These are phyloP conservation scores for Parasteatoda lunata DNA, from an alignment of 2,888 invertebrate genomes.

Conservation along the genomic window DNA sequence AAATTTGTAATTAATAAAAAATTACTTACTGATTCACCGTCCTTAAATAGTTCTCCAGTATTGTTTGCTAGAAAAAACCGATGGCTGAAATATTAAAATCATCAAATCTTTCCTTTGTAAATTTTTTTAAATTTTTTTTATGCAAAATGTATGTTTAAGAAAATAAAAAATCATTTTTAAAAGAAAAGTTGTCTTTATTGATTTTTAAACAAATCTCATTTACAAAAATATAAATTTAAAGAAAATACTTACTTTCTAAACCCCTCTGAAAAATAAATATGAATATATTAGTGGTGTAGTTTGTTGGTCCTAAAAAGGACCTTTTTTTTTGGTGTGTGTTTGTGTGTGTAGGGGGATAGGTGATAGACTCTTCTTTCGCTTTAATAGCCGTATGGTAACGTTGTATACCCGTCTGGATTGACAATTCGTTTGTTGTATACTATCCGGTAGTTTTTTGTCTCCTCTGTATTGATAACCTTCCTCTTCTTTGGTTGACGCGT, in stretches of 20 bases:
- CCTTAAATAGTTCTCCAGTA: neutral
- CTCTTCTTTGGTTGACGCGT: neutral
- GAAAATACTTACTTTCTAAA: too few relatives aligned
- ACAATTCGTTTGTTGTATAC: neutral
- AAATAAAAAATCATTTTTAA: neutral
- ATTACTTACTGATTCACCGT: neutral
- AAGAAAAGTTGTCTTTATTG: neutral
- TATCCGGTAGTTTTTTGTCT: neutral
- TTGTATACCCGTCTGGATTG: neutral
- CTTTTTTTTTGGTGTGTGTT: neutral
- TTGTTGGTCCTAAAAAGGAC: neutral
- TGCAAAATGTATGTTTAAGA: neutral
- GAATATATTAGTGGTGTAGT: neutral
- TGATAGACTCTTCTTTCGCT: neutral
- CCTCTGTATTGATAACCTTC: neutral
- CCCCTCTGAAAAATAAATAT: neutral
- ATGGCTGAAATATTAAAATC: neutral
- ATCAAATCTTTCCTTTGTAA: neutral
- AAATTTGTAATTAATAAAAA: neutral
- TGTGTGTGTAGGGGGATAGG: neutral
- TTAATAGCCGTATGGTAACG: neutral
- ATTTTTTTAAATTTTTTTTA: neutral
- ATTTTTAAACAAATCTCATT: neutral
- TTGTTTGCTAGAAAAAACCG: neutral
- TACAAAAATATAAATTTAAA: too few relatives aligned